Evolutionary conservation across 64 coral and sea anemone species (phyloP).

Genomic region (Pachyseris speciosa): DNA sequence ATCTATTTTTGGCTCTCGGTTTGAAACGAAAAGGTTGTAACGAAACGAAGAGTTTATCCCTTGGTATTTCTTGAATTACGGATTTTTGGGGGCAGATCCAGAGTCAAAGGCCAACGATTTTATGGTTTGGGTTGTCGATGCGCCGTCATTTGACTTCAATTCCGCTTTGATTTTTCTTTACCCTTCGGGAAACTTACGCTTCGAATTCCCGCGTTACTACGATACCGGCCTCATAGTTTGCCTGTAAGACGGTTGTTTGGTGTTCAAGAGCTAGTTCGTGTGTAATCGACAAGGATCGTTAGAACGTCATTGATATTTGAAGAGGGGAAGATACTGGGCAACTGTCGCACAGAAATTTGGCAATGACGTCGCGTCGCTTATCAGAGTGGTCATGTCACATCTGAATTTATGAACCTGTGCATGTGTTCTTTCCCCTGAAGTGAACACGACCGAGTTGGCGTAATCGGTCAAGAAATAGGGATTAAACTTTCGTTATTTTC

Average conservation of each 20-base stretch:
- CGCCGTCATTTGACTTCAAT: background rate
- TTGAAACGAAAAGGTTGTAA: conserved; percentile 39
- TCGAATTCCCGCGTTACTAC: conserved; percentile 78
- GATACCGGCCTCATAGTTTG: background rate
- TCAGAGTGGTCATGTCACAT: conserved; percentile 42
- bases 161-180: background rate
- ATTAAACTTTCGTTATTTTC: conserved; percentile 69
- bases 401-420: conserved; percentile 54
- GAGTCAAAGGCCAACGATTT: background rate
- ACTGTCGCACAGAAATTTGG: background rate
- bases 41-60: background rate
- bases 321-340: background rate
- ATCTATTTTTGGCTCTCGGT: conserved; percentile 39
- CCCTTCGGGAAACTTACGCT: background rate
- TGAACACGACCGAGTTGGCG: conserved; percentile 4
- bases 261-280: background rate
- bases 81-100: background rate
- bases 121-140: background rate
- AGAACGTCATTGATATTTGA: background rate
- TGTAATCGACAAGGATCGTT: background rate
- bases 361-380: conserved; percentile 9
- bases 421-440: conserved; percentile 26
- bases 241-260: background rate
- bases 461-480: conserved; percentile 8
- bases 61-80: background rate